These are phyloP conservation scores for Psilopogon haemacephalus DNA, from an alignment of 2,113 vertebrate genomes.

Conservation along the genomic window DNA sequence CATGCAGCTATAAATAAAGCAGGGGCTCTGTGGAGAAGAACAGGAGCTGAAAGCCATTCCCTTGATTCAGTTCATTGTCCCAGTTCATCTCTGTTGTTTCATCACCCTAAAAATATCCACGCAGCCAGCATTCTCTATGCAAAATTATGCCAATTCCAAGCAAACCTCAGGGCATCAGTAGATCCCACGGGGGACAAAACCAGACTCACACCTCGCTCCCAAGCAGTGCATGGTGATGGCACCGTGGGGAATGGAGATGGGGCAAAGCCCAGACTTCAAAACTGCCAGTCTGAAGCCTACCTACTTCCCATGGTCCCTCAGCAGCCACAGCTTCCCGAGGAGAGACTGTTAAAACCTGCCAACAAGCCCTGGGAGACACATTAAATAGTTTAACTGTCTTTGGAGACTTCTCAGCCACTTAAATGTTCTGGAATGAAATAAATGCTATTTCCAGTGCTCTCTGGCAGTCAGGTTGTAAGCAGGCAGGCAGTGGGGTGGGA, in stretches of 20 bases:
- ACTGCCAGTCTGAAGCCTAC: too few relatives aligned
- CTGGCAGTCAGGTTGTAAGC: neutral
- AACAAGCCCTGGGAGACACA: neutral
- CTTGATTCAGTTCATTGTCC: constrained; percentile 28
- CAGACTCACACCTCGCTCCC: neutral
- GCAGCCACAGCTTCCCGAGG: neutral
- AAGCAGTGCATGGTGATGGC: neutral
- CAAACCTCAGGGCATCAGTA: neutral
- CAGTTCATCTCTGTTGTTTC: constrained; percentile 17
- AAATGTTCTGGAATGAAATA: neutral
- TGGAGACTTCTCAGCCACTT: neutral
- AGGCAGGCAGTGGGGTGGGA: neutral
- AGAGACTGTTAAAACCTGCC: neutral
- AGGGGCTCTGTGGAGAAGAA: neutral
- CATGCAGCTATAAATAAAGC: constrained; percentile 41
- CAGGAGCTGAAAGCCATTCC: constrained; percentile 6
- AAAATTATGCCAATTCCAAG: neutral
- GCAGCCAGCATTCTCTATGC: neutral
- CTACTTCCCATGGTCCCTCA: neutral
- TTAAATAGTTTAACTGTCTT: neutral
- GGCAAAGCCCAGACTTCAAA: neutral
- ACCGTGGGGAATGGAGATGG: neutral
- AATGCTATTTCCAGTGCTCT: neutral
- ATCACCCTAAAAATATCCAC: constrained; percentile 34
- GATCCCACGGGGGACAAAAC: neutral